Evolutionary conservation across 2,888 invertebrate genomes (phyloP), one percentile per base, ranked within the genome.

Genomic region (Oligia fasciuncula): DNA sequence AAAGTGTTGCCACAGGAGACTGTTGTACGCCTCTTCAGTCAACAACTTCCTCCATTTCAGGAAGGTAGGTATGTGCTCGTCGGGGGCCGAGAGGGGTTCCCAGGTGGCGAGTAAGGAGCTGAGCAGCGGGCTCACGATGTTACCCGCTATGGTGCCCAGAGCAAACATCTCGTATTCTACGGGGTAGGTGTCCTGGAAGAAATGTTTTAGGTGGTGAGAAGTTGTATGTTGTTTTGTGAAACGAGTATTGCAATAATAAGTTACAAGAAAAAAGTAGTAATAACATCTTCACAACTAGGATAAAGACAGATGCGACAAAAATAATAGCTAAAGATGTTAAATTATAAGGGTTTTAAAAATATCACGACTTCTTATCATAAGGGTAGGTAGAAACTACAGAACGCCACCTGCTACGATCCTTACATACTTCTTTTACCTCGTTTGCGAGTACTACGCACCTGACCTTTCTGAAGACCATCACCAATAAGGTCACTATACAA

Each of bases 1-100:
- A 98, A 99, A 99, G 83, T 98, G 98, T 92, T 99, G 98, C 99
- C 99, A 99, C 87, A 99, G 96, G 79, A 99, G 96, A 90, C 98
- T 97, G 94, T 98, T 98, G 92, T 98, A 99, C 0, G 98, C 98
- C 88, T 97, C 97, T 63, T 97, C 95, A 11, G 97, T 96, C 65
- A 98, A 94, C 85, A 98, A 97, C 62, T 96, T 96, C 88, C 97
- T 97, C 98, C 98, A 98, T 87, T 98, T 98, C 71, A 97, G 95
- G 87, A 98, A 98, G 29, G 98, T 94, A 0, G 97, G 97, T 35
- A 98, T 92, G 17, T 98, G 98, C 78, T 97, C 97, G 6, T 97
- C 97, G 0, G 98, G 98, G 35, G 97, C 96, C 60, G 97, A 96
- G 49, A 99, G 93, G 0, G 99, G 99, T 77, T 98, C 97, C 99